These are phyloP conservation scores for Polyergus mexicanus DNA, from an alignment of 1,140 invertebrate species.

Conservation along the genomic window DNA sequence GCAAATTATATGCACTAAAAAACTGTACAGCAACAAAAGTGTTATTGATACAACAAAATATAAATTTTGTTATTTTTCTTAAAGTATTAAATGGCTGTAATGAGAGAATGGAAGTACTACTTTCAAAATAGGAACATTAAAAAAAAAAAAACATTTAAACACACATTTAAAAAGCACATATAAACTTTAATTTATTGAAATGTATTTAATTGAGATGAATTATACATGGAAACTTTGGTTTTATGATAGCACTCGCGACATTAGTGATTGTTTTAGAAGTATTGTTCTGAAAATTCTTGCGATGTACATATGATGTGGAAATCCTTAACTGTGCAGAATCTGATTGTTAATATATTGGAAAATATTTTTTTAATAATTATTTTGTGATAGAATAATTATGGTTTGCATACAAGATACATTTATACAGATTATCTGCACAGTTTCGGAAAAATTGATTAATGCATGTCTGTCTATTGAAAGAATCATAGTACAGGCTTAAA, in stretches of 20 bases:
- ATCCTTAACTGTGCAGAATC: conserved; percentile 29
- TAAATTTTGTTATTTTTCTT: not conserved
- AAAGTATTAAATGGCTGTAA: not conserved
- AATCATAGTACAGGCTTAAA: conserved; percentile 63
- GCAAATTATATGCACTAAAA: not conserved
- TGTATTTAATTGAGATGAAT: not conserved
- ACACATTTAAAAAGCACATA: not conserved
- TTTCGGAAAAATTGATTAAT: conserved; percentile 19
- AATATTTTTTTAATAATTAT: conserved; percentile 23
- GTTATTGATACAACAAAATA: not conserved
- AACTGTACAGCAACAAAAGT: not conserved
- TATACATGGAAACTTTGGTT: not conserved
- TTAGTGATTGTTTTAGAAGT: not conserved
- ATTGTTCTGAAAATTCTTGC: not conserved
- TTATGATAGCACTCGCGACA: not conserved
- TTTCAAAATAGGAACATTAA: not conserved
- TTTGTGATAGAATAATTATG: not conserved
- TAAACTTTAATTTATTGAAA: conserved; percentile 35
- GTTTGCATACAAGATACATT: not conserved
- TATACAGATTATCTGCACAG: not conserved
- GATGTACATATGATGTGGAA: not conserved
- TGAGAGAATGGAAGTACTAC: not conserved
- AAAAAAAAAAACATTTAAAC: not conserved
- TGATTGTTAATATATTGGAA: not conserved
- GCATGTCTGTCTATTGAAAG: conserved; percentile 9